phyloP scores from a whole-genome alignment of 1,140 invertebrate species.

The Drosophila pallidifrons region DNA sequence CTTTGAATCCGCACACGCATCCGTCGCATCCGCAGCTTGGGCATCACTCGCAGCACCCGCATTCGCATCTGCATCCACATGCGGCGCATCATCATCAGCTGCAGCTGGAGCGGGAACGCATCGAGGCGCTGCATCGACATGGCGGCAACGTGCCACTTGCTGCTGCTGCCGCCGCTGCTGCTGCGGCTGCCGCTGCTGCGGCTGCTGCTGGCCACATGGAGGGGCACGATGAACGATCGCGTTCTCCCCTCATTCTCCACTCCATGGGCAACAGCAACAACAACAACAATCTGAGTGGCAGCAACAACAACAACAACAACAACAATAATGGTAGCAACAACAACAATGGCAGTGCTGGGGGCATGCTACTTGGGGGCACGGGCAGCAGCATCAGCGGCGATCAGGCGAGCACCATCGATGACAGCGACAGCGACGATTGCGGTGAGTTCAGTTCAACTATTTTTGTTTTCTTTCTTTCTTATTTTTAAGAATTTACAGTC shows the following conservation, averaged over 20 bases:
- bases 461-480: background rate
- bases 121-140: constrained; percentile 47
- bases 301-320: constrained; percentile 32
- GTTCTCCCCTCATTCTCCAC: constrained; percentile 73
- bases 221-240: constrained; percentile 73
- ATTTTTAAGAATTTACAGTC: too few relatives aligned
- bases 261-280: constrained; percentile 41
- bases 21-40: constrained; percentile 41
- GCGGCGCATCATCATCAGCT: constrained; percentile 49
- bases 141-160: constrained; percentile 28
- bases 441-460: constrained; percentile 54
- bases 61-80: constrained; percentile 38
- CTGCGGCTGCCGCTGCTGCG: background rate
- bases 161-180: constrained; percentile 14
- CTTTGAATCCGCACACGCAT: constrained; percentile 28
- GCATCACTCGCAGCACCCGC: constrained; percentile 7
- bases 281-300: constrained; percentile 35
- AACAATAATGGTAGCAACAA: constrained; percentile 42
- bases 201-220: constrained; percentile 21
- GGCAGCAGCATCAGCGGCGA: constrained; percentile 80
- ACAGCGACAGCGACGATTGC: constrained; percentile 83
- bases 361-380: constrained; percentile 60
- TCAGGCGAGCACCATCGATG: constrained; percentile 78
- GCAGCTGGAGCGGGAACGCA: constrained; percentile 42
- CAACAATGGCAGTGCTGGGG: constrained; percentile 47